A percentile compares a stretch with the other conserved stretches of the same genome.
These are phyloP conservation scores for Drosophila dunni DNA, from an alignment of 1,140 invertebrate genomes.

Conservation along the genomic window DNA sequence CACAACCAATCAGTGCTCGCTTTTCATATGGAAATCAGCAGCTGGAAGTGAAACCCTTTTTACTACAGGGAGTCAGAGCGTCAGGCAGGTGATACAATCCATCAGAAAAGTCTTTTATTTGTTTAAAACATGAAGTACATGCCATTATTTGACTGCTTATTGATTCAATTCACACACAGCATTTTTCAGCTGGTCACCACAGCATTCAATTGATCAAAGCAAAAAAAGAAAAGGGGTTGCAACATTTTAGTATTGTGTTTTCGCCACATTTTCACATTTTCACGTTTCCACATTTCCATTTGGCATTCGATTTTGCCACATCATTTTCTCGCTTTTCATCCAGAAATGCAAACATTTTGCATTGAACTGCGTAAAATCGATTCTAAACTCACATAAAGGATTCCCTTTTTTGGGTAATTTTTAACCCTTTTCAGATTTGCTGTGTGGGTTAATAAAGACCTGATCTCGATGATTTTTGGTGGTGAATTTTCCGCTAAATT, in stretches of 20 bases:
- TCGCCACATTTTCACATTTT: conserved; percentile 6
- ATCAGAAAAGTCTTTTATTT: conserved; percentile 61
- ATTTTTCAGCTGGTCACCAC: conserved; percentile 73
- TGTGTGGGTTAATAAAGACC: neutral
- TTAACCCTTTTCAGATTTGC: conserved; percentile 53
- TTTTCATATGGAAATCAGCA: conserved; percentile 32
- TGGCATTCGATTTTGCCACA: conserved; percentile 41
- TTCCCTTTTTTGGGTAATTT: conserved; percentile 17
- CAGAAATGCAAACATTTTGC: conserved; percentile 47
- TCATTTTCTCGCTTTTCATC: conserved; percentile 43
- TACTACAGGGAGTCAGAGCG: neutral
- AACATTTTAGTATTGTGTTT: conserved; percentile 16
- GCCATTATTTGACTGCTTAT: conserved; percentile 43
- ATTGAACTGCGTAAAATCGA: conserved; percentile 16
- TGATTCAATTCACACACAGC: conserved; percentile 56
- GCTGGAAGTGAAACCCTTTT: conserved; percentile 47
- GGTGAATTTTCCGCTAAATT: conserved; percentile 27
- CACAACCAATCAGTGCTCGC: conserved; percentile 14
- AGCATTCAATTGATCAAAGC: conserved; percentile 38
- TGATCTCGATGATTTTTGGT: conserved; percentile 21
- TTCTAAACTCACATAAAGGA: conserved; percentile 52
- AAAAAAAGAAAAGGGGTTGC: conserved; percentile 34
- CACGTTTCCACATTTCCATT: conserved; percentile 41
- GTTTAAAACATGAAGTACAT: conserved; percentile 65
- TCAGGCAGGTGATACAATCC: conserved; percentile 62